Evolutionary conservation across 1,140 invertebrate genomes (phyloP).

Genomic region (Tetragonula clypearis): DNA sequence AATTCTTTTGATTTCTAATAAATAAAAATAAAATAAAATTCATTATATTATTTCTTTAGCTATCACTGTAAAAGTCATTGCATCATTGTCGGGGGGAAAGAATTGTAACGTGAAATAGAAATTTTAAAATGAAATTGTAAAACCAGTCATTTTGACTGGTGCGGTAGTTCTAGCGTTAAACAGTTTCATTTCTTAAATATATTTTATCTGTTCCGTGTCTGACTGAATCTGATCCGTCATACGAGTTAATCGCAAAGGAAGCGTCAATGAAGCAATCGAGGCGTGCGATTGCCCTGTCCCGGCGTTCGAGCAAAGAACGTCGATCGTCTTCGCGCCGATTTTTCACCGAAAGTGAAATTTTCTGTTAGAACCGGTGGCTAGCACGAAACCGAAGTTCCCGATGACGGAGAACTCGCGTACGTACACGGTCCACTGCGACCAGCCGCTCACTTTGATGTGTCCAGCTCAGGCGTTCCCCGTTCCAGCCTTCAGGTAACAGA

Average conservation of each 20-base stretch:
- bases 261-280: not conserved
- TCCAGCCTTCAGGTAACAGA: slow-evolving; percentile 76
- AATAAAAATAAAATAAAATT: too few relatives aligned
- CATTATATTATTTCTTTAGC: too few relatives aligned
- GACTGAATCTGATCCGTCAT: too few relatives aligned
- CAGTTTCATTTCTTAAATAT: too few relatives aligned
- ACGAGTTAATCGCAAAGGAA: not conserved
- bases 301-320: slow-evolving; percentile 5
- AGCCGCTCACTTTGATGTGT: slow-evolving; percentile 84
- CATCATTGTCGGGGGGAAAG: too few relatives aligned
- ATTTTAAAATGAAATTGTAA: too few relatives aligned
- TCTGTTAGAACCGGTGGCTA: slow-evolving; percentile 87
- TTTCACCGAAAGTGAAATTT: slow-evolving; percentile 21
- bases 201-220: too few relatives aligned
- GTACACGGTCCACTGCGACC: slow-evolving; percentile 79
- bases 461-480: slow-evolving; percentile 86
- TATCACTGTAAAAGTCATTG: too few relatives aligned
- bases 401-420: slow-evolving; percentile 84
- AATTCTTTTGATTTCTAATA: too few relatives aligned
- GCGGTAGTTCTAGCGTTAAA: too few relatives aligned
- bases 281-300: slow-evolving; percentile 43
- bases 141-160: too few relatives aligned
- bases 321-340: slow-evolving; percentile 22
- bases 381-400: slow-evolving; percentile 88
- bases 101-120: too few relatives aligned